These are phyloP conservation scores for Synaphobranchus kaupii DNA, from an alignment of 2,797 vertebrate genomes.

Conservation along the genomic window DNA sequence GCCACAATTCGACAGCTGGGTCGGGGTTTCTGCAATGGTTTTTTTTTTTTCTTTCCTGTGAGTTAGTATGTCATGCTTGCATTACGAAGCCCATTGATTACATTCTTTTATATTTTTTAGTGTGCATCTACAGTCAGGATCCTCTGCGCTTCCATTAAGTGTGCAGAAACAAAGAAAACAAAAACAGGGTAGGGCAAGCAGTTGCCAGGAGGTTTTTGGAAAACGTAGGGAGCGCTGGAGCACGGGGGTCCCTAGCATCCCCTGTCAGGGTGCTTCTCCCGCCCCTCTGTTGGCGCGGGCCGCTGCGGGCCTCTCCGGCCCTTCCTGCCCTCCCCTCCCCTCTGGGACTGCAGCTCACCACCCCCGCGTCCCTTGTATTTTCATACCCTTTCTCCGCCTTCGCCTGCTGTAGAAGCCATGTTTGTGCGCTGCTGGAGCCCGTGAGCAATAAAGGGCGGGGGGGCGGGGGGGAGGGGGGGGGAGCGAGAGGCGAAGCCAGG, in stretches of 20 bases:
- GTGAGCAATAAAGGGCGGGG: conserved; percentile 33
- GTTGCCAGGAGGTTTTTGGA: neutral
- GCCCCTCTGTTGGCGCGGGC: conserved; percentile 24
- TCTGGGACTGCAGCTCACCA: conserved; percentile 37
- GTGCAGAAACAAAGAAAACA: neutral
- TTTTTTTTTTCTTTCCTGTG: conserved; percentile 24
- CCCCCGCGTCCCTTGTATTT: neutral
- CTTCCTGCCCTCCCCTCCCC: conserved; percentile 60
- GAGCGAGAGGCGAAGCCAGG: conserved; percentile 13
- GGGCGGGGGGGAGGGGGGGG: conserved; percentile 20
- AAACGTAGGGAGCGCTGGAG: neutral
- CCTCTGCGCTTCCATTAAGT: neutral
- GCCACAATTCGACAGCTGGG: conserved; percentile 81
- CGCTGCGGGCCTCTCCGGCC: conserved; percentile 18
- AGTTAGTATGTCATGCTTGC: neutral
- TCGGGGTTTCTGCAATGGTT: conserved; percentile 75
- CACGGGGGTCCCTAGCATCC: neutral
- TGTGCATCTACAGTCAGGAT: neutral
- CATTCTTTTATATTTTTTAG: neutral
- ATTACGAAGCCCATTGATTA: neutral
- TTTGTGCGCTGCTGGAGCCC: neutral
- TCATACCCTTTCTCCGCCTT: neutral
- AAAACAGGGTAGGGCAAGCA: neutral
- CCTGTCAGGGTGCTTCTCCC: conserved; percentile 64
- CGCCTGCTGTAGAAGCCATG: neutral